These are phyloP conservation scores for Cyrtorhinus lividipennis DNA, from an alignment of 1,140 invertebrate species.

Conservation along the genomic window DNA sequence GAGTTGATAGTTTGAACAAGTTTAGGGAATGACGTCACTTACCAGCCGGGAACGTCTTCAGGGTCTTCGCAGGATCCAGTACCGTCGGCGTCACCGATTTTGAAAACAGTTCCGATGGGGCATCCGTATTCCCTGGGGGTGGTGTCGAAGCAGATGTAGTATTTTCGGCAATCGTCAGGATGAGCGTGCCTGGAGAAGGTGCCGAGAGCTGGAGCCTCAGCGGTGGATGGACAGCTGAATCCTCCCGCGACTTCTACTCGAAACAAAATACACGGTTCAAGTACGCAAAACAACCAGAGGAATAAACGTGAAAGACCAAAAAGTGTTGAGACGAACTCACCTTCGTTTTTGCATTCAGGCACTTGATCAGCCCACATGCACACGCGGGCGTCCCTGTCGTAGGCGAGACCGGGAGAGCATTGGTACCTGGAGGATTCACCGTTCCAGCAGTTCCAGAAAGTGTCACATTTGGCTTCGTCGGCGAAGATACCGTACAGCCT, in stretches of 20 bases:
- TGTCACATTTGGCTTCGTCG: constrained; percentile 74
- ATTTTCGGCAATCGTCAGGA: constrained; percentile 87
- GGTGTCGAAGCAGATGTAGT: constrained; percentile 84
- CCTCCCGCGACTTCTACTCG: constrained; percentile 71
- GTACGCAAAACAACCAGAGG: constrained; percentile 1
- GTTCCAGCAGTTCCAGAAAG: constrained; percentile 95
- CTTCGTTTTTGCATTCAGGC: constrained; percentile 74
- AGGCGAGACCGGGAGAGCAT: constrained; percentile 84
- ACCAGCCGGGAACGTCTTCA: constrained; percentile 88
- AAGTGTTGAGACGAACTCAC: no score
- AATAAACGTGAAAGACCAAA: no score
- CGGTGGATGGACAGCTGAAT: constrained; percentile 70
- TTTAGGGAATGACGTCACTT: no score
- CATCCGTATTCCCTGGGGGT: constrained; percentile 85
- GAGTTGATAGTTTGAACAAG: no score
- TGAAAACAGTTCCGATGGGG: constrained; percentile 89
- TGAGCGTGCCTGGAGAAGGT: constrained; percentile 89
- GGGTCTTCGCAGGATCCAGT: constrained; percentile 85
- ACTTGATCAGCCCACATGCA: constrained; percentile 93
- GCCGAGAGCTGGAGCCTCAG: constrained; percentile 58
- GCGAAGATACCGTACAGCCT: constrained; percentile 85
- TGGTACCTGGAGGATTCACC: constrained; percentile 84
- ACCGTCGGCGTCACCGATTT: constrained; percentile 75
- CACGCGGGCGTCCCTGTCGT: constrained; percentile 78
- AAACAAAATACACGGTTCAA: not conserved